phyloP scores from a whole-genome alignment of 2,888 invertebrate species.

The Eupithecia abbreviata region DNA sequence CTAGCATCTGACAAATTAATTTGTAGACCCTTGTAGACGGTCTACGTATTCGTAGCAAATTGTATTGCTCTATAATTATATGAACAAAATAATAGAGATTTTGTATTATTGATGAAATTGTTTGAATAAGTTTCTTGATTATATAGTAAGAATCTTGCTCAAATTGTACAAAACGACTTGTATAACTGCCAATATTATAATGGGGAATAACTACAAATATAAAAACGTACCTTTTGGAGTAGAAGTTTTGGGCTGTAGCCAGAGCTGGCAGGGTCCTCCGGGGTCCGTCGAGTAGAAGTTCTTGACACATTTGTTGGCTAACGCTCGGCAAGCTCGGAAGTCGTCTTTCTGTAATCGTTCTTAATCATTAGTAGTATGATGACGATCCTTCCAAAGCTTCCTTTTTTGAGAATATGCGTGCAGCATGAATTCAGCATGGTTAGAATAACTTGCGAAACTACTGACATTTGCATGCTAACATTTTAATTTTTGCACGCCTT shows the following conservation, averaged over 20 bases:
- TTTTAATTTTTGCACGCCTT: too few relatives aligned
- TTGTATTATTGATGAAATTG: too few relatives aligned
- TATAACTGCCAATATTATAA: too few relatives aligned
- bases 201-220: too few relatives aligned
- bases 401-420: background rate
- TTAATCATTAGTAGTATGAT: background rate
- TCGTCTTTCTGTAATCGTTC: conserved; percentile 57
- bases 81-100: too few relatives aligned
- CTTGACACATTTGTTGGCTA: conserved; percentile 68
- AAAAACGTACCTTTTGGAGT: conserved; percentile 48
- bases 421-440: background rate
- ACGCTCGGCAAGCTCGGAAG: conserved; percentile 58
- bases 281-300: conserved; percentile 66
- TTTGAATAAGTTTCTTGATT: too few relatives aligned
- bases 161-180: too few relatives aligned
- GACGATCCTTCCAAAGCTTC: background rate
- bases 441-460: too few relatives aligned
- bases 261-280: conserved; percentile 72
- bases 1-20: background rate
- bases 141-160: too few relatives aligned
- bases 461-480: too few relatives aligned
- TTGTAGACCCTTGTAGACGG: background rate
- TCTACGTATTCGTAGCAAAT: background rate
- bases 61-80: too few relatives aligned
- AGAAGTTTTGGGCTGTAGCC: conserved; percentile 62